phyloP scores from a whole-genome alignment of 2,888 invertebrate genomes.

The Steromphala cineraria region DNA sequence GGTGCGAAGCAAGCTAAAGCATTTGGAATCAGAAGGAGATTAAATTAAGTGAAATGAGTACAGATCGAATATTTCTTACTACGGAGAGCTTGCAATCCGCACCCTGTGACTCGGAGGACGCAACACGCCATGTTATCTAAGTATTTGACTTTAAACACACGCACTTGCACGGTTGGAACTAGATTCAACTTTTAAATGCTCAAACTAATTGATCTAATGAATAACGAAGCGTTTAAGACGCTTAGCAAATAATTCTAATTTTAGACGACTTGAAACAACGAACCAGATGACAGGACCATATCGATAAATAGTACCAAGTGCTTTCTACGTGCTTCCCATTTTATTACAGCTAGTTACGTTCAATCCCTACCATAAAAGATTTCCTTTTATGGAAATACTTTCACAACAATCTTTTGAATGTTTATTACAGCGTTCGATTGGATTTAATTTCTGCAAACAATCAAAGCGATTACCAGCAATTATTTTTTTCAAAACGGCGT shows the following conservation, averaged over 20 bases:
- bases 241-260: neutral
- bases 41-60: conserved; percentile 15
- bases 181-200: neutral
- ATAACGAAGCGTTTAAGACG: neutral
- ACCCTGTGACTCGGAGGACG: neutral
- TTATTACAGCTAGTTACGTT: neutral
- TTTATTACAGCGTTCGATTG: too few relatives aligned
- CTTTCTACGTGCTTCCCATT: neutral
- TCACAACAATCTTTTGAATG: too few relatives aligned
- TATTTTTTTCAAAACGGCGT: too few relatives aligned
- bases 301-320: neutral
- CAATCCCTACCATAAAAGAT: too few relatives aligned
- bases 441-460: too few relatives aligned
- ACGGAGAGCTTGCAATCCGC: neutral
- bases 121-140: neutral
- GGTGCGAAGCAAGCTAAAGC: conserved; percentile 4
- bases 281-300: neutral
- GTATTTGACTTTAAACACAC: conserved; percentile 19
- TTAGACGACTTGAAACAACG: neutral
- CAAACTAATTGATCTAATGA: neutral
- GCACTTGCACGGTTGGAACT: neutral
- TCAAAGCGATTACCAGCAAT: too few relatives aligned
- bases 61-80: conserved; percentile 7
- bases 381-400: too few relatives aligned
- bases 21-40: conserved; percentile 7